Conservation (phyloP, 1,140 invertebrate genomes). For the Pemphigus obesinymphae region DNA sequence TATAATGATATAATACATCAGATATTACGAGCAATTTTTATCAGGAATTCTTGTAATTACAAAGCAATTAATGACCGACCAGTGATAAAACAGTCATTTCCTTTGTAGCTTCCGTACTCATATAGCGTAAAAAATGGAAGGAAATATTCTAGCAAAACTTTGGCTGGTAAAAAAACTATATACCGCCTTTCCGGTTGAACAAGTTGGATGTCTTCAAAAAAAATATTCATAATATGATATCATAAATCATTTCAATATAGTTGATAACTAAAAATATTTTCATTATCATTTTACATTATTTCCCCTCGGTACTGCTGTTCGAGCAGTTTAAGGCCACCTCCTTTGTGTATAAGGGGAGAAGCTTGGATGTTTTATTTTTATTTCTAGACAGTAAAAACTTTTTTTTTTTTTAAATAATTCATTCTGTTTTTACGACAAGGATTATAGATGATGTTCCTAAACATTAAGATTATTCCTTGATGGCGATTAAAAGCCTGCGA, state of each 20-base stretch:
- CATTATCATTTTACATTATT: conserved; percentile 23
- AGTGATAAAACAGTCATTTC: conserved; percentile 14
- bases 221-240: background rate
- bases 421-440: conserved; percentile 28
- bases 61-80: background rate
- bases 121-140: background rate
- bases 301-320: background rate
- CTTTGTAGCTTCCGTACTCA: background rate
- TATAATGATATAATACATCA: background rate
- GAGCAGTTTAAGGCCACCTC: background rate
- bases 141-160: conserved; percentile 20
- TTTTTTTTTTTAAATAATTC: conserved; percentile 27
- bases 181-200: conserved; percentile 6
- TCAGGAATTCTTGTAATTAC: background rate
- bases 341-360: background rate
- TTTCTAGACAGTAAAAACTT: background rate
- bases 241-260: conserved; percentile 28
- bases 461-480: background rate
- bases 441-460: conserved; percentile 15
- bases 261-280: conserved; percentile 34
- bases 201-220: conserved; percentile 17
- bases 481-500: background rate
- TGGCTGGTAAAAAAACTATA: background rate
- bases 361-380: background rate
- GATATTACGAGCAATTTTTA: background rate